These are phyloP conservation scores for Muscina levida DNA, from an alignment of 2,888 invertebrate genomes.

Conservation along the genomic window DNA sequence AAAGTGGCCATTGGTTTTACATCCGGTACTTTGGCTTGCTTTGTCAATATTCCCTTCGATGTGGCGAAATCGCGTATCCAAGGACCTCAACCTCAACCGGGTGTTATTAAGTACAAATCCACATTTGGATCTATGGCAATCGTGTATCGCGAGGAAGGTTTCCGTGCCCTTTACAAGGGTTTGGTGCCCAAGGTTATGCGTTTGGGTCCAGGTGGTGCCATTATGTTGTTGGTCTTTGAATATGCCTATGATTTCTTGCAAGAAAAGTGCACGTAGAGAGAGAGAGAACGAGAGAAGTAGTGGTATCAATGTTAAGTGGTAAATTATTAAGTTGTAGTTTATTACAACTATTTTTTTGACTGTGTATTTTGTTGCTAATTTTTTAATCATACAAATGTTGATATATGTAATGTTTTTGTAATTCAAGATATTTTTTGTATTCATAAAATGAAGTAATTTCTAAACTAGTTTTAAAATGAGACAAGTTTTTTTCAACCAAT, in stretches of 20 bases:
- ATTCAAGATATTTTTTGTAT: constrained; percentile 22
- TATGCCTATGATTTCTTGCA: constrained; percentile 89
- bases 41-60: constrained; percentile 96
- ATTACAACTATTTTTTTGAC: constrained; percentile 48
- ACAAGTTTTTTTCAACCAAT: constrained; percentile 10
- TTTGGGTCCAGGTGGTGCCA: constrained; percentile 96
- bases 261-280: constrained; percentile 33
- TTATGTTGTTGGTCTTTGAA: constrained; percentile 96
- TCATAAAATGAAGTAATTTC: constrained; percentile 6
- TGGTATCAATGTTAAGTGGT: neutral
- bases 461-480: constrained; percentile 44
- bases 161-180: constrained; percentile 94
- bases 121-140: constrained; percentile 87
- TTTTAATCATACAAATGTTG: constrained; percentile 13
- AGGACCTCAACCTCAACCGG: constrained; percentile 90
- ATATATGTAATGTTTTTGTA: constrained; percentile 46
- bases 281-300: constrained; percentile 3
- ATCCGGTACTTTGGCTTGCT: constrained; percentile 92
- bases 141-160: constrained; percentile 94
- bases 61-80: constrained; percentile 97
- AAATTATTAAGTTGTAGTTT: neutral
- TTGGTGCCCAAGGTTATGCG: constrained; percentile 93
- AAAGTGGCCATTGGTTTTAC: constrained; percentile 92
- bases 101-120: constrained; percentile 88
- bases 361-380: constrained; percentile 50